Percentiles rank a stretch among this genome's conserved stretches.
phyloP scores from a whole-genome alignment of 2,888 invertebrate species.

The Mactromeris polynyma region DNA sequence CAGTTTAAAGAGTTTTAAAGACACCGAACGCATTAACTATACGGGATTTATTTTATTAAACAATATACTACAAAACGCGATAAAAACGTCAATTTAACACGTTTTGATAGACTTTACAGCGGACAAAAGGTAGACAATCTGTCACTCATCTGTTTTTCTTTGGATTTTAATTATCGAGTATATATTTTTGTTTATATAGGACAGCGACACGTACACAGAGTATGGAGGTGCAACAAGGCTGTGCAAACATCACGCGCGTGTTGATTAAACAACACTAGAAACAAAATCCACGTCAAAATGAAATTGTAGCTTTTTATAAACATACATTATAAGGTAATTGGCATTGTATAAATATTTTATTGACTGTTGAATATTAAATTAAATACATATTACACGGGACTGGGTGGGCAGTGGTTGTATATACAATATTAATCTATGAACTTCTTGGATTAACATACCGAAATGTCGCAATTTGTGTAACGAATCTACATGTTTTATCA shows the following conservation, averaged over 20 bases:
- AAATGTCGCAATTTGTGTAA: not conserved
- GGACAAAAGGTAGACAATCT: slow-evolving; percentile 10
- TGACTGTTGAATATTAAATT: not conserved
- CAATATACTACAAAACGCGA: not conserved
- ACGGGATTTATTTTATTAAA: not conserved
- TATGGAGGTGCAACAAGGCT: slow-evolving; percentile 3
- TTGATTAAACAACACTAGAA: not conserved
- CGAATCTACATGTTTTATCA: no score
- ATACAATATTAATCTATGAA: not conserved
- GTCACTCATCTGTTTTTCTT: slow-evolving; percentile 9
- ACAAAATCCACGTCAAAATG: not conserved
- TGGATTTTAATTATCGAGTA: slow-evolving; percentile 32
- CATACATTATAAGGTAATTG: not conserved
- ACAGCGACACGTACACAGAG: slow-evolving; percentile 6
- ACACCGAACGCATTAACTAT: not conserved
- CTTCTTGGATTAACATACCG: not conserved
- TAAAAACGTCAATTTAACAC: slow-evolving; percentile 27
- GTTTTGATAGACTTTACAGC: slow-evolving; percentile 9
- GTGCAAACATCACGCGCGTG: slow-evolving; percentile 24
- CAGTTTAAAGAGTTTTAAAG: not conserved
- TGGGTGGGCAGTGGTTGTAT: not conserved
- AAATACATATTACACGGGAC: no score
- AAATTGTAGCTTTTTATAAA: not conserved
- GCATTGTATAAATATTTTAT: not conserved
- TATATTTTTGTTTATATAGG: slow-evolving; percentile 28